Percentiles rank a stretch among this genome's conserved stretches.
phyloP scores from a whole-genome alignment of 2,888 invertebrate genomes.

The Drosophila neotestacea region DNA sequence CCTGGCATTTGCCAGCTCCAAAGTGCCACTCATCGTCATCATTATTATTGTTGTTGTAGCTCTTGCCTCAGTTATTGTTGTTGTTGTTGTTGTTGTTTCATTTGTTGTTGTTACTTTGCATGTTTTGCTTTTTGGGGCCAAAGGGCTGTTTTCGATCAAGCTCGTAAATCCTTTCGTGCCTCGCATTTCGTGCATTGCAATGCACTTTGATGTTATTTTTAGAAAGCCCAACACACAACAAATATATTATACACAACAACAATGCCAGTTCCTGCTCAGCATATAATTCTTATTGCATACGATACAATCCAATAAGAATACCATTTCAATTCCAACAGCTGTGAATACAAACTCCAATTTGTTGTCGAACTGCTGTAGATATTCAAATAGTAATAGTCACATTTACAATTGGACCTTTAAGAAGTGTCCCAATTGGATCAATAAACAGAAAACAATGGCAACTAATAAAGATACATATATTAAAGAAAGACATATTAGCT shows the following conservation, averaged over 20 bases:
- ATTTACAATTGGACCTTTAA: constrained; percentile 10
- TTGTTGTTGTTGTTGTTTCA: constrained; percentile 28
- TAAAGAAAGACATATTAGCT: background rate
- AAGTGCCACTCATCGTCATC: constrained; percentile 62
- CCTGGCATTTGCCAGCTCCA: constrained; percentile 48
- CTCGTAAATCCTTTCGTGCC: constrained; percentile 78
- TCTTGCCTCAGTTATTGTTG: constrained; percentile 13
- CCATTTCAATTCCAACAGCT: constrained; percentile 28
- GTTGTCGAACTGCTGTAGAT: constrained; percentile 28
- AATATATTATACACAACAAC: background rate
- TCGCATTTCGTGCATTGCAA: constrained; percentile 54
- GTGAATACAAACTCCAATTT: constrained; percentile 38
- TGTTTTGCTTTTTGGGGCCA: constrained; percentile 52
- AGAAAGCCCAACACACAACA: constrained; percentile 11
- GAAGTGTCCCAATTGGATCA: constrained; percentile 25
- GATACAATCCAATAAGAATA: constrained; percentile 8
- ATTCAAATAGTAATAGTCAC: constrained; percentile 23
- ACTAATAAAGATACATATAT: constrained; percentile 9
- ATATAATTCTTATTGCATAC: background rate
- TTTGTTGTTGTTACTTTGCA: constrained; percentile 45
- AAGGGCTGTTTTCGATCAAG: constrained; percentile 71
- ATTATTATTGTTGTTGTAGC: constrained; percentile 41
- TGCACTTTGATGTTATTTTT: constrained; percentile 72
- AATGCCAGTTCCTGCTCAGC: constrained; percentile 32
- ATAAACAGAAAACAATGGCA: constrained; percentile 8